Base-by-base conservation (phyloP, 2,113 vertebrate species). In the Pelobates fuscus region DNA sequence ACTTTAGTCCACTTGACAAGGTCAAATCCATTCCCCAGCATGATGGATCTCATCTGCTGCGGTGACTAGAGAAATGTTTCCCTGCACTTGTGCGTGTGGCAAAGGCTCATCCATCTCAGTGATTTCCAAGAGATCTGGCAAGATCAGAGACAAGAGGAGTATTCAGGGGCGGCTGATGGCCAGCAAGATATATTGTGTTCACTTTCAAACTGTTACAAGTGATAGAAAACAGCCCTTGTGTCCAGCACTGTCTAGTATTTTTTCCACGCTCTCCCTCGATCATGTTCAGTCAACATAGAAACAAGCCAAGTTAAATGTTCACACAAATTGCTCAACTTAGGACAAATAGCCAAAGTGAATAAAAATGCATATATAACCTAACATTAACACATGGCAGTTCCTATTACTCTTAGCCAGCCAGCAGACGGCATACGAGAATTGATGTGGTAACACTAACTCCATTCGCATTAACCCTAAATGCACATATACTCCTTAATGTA, bases 1-100 rank as follows among this genome's bases (percentile, higher is more conserved):
- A 89, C 89, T 91, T 91, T 86, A 87, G 92, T 95, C 94, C 90
- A 95, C 93, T 94, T 93, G 91, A 83, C 89, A 88, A 91, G 95
- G 96, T 98, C 95, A 97, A 97, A 98, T 94, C 92, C 94, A 98
- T 98, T 94, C 89, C 90, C 88, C 71, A 86, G 89, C 89, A 89
- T 96, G 95, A 97, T 93, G 91, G 92, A 97, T 95, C 90, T 94
- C 92, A 92, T 94, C 92, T 95, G 94, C 87, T 91, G 88, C 91
- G 87, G 87, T 84, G 85, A 81, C 86, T 86, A 88, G 88, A 89
- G 88, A 89, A 91, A 93, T 92, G 89, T 89, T 90, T 91, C 91
- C 87, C 90, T 92, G 92, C 88, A 89, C 89, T 89, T 89, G 86
- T 89, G 90, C 83, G 87, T 91, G 89, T 91, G 91, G 89, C 89